Evolutionary conservation across 1,140 invertebrate genomes (phyloP).

Genomic region (Mamestra configurata): DNA sequence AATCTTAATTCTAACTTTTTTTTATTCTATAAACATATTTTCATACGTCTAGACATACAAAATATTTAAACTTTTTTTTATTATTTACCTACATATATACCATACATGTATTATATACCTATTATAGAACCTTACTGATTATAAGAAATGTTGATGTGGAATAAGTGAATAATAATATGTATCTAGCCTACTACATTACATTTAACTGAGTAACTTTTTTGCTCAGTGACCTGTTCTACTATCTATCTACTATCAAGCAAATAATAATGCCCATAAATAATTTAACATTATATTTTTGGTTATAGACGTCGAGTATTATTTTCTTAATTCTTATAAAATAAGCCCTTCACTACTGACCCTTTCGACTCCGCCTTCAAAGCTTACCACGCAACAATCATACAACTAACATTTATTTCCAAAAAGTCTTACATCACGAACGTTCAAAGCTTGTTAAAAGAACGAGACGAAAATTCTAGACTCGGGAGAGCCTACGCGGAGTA

Average conservation of each 20-base stretch:
- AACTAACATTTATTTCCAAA: neutral
- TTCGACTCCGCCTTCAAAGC: conserved; percentile 27
- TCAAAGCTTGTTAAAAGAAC: neutral
- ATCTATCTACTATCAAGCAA: neutral
- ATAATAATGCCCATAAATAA: neutral
- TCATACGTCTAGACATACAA: neutral
- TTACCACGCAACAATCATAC: neutral
- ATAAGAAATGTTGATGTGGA: too few relatives aligned
- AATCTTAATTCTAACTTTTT: neutral
- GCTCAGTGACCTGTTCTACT: conserved; percentile 10
- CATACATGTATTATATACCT: neutral
- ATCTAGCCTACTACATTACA: neutral
- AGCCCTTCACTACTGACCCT: conserved; percentile 24
- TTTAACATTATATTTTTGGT: neutral
- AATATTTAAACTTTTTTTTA: neutral
- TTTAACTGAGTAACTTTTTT: neutral
- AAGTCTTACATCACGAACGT: conserved; percentile 1
- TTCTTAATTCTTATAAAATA: neutral
- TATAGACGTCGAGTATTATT: neutral
- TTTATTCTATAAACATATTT: neutral
- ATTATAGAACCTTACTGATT: too few relatives aligned
- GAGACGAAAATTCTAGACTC: conserved; percentile 13
- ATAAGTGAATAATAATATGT: too few relatives aligned
- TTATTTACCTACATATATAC: neutral
- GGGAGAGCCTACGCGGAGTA: conserved; percentile 9